Percentiles rank a stretch among this genome's conserved stretches.
phyloP scores from a whole-genome alignment of 2,888 invertebrate species.

The Didymodactylos carnosus region DNA sequence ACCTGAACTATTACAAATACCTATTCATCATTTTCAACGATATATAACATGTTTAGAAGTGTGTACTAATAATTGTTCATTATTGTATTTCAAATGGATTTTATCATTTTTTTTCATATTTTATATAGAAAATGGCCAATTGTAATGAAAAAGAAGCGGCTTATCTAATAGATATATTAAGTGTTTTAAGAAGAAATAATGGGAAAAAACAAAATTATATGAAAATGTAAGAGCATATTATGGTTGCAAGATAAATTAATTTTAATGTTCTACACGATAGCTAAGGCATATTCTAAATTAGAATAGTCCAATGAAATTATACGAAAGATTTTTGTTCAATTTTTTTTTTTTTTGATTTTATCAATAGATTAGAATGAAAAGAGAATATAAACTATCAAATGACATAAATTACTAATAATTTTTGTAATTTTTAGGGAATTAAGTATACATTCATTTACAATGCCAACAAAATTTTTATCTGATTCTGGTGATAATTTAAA shows the following conservation, averaged over 20 bases:
- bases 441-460: not conserved
- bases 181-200: not conserved
- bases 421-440: not conserved
- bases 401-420: not conserved
- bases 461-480: not conserved
- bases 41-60: not conserved
- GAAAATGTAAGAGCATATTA: no score
- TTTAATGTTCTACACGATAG: no score
- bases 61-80: not conserved
- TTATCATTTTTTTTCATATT: not conserved
- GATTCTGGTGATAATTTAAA: not conserved
- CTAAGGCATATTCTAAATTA: no score
- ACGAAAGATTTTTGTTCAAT: no score
- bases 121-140: not conserved
- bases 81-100: not conserved
- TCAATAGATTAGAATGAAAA: no score
- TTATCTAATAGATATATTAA: not conserved
- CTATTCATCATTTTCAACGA: not conserved
- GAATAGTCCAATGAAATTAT: no score
- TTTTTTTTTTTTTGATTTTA: no score
- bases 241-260: no score
- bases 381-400: no score
- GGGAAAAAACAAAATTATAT: no score
- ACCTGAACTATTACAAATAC: not conserved
- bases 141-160: not conserved